phyloP scores from a whole-genome alignment of 2,888 invertebrate genomes.

The Agelastica alni region DNA sequence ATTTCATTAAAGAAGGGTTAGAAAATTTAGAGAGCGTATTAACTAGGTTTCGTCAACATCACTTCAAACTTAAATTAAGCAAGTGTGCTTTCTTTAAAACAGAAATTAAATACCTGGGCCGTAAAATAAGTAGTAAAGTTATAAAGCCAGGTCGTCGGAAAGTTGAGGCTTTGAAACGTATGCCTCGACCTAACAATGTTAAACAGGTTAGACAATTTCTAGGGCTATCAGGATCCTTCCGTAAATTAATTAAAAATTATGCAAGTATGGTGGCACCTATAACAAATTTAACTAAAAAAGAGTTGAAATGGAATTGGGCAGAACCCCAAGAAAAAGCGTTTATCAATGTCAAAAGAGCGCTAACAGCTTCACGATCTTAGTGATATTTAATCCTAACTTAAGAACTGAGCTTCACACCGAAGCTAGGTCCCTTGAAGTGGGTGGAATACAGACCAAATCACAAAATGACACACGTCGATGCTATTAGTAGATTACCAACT shows the following conservation, averaged over 20 bases:
- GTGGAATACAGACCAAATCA: conserved; percentile 11
- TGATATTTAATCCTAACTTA: conserved; percentile 1
- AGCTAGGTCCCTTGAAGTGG: neutral
- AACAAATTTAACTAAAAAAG: conserved; percentile 22
- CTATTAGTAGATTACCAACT: conserved; percentile 32
- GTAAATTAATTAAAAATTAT: conserved; percentile 30
- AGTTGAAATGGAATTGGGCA: conserved; percentile 25
- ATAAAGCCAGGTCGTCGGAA: conserved; percentile 32
- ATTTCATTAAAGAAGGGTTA: conserved; percentile 26
- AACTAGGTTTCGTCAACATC: conserved; percentile 16
- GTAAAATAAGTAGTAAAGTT: conserved; percentile 32
- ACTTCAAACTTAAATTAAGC: conserved; percentile 32
- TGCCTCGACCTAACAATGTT: conserved; percentile 26
- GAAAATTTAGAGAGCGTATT: conserved; percentile 24
- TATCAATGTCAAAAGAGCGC: conserved; percentile 10
- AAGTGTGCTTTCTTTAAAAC: conserved; percentile 35
- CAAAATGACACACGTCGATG: conserved; percentile 32
- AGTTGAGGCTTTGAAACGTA: conserved; percentile 27
- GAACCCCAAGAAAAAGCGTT: conserved; percentile 22
- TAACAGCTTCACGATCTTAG: conserved; percentile 18
- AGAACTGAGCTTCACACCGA: neutral
- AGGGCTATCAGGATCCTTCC: conserved; percentile 33
- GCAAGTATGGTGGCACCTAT: conserved; percentile 28
- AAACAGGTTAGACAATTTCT: conserved; percentile 35
- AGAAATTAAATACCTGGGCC: conserved; percentile 31